A percentile compares a stretch with the other conserved stretches of the same genome.
Conservation (phyloP, 2,797 vertebrate species). For the Liparis tanakae region DNA sequence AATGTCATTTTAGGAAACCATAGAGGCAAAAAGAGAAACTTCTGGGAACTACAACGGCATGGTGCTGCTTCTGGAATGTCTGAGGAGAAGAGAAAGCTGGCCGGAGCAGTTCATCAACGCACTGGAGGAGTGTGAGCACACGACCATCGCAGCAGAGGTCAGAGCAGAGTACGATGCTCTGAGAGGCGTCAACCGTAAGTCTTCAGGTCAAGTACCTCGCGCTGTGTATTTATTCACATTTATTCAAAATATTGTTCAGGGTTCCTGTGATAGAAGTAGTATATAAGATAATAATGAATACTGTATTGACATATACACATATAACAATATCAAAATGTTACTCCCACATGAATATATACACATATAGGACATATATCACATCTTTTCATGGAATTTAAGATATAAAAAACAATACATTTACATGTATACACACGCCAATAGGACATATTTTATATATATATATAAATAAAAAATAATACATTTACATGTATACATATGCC, state of each 20-base stretch:
- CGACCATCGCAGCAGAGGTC: constrained; percentile 63
- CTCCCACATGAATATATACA: too few species aligned
- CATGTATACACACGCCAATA: too few species aligned
- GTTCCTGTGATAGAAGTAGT: neutral
- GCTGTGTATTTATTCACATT: neutral
- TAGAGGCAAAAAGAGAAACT: constrained; percentile 76
- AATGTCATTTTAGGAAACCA: constrained; percentile 71
- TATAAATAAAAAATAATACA: too few species aligned
- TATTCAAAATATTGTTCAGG: neutral
- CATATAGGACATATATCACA: too few species aligned
- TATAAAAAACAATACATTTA: too few species aligned
- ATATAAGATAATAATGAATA: constrained; percentile 1
- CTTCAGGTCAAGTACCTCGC: neutral
- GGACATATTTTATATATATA: too few species aligned
- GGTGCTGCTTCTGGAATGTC: constrained; percentile 77
- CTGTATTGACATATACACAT: neutral
- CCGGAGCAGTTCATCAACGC: constrained; percentile 79
- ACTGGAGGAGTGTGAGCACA: constrained; percentile 66
- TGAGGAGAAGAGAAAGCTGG: constrained; percentile 82
- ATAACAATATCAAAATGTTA: too few species aligned
- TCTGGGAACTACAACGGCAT: constrained; percentile 73
- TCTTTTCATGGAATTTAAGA: too few species aligned
- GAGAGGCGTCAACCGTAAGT: constrained; percentile 66
- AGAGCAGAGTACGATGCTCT: constrained; percentile 69
- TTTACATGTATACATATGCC: too few species aligned